Evolutionary conservation across 2,888 invertebrate species (phyloP).

Genomic region (Drosophila siamana): DNA sequence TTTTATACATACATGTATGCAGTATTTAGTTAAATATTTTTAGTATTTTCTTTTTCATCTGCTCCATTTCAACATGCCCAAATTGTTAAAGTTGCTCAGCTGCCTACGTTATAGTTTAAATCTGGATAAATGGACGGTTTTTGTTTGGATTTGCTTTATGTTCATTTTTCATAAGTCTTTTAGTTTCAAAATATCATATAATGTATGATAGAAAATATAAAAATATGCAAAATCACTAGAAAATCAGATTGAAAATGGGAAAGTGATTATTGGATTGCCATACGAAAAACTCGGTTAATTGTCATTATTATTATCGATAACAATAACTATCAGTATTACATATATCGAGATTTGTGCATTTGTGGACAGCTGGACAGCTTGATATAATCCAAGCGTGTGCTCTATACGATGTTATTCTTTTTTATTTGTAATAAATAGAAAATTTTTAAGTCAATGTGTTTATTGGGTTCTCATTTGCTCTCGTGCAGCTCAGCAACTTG

Average conservation of each 20-base stretch:
- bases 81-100: constrained; percentile 65
- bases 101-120: constrained; percentile 55
- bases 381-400: constrained; percentile 18
- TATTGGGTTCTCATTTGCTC: constrained; percentile 34
- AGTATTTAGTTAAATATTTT: constrained; percentile 19
- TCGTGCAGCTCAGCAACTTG: constrained; percentile 66
- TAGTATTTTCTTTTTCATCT: constrained; percentile 13
- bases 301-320: background rate
- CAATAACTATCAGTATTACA: constrained; percentile 8
- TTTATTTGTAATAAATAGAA: constrained; percentile 38
- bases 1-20: constrained; percentile 48
- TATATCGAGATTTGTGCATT: constrained; percentile 54
- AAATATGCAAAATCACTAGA: constrained; percentile 34
- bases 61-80: background rate
- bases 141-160: constrained; percentile 52
- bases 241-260: constrained; percentile 14
- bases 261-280: constrained; percentile 30
- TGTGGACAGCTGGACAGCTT: constrained; percentile 56
- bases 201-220: constrained; percentile 24
- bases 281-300: constrained; percentile 14
- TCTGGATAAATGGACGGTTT: constrained; percentile 76
- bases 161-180: constrained; percentile 61
- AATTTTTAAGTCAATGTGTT: constrained; percentile 39
- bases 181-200: constrained; percentile 69
- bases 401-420: constrained; percentile 10